These are phyloP conservation scores for Lasioglossum vierecki DNA, from an alignment of 2,888 invertebrate species.

Conservation along the genomic window DNA sequence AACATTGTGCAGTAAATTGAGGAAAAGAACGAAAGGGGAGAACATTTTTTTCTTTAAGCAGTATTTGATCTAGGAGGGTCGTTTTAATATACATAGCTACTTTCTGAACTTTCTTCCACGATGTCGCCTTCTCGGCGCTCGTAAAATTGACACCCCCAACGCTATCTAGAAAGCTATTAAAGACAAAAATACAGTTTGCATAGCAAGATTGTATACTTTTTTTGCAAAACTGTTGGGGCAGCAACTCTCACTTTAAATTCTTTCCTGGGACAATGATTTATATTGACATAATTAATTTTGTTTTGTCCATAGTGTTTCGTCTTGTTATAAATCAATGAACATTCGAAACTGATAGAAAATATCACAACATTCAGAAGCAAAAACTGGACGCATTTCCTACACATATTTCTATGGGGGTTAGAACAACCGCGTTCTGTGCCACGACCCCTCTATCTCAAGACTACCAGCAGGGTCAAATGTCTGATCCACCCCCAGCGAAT, in stretches of 20 bases:
- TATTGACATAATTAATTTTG: no score
- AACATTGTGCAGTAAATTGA: neutral
- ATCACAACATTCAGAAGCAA: neutral
- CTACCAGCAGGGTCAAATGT: neutral
- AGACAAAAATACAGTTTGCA: neutral
- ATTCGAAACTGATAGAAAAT: no score
- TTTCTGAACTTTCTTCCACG: neutral
- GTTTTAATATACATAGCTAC: slow-evolving; percentile 2
- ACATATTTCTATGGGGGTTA: neutral
- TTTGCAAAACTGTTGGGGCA: neutral
- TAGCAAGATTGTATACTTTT: neutral
- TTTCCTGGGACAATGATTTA: neutral
- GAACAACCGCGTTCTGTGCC: neutral
- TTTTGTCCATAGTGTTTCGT: no score
- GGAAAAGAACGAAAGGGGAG: neutral
- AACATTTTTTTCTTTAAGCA: neutral
- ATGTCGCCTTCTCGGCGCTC: neutral
- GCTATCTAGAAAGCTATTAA: slow-evolving; percentile 2
- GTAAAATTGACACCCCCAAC: slow-evolving; percentile 1
- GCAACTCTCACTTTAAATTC: neutral
- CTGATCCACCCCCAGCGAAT: neutral
- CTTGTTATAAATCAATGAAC: no score
- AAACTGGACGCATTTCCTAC: neutral
- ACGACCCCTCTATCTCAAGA: neutral
- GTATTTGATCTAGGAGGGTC: slow-evolving; percentile 1